Evolutionary conservation across 1,140 invertebrate genomes (phyloP), one percentile per base, ranked within the genome.

Genomic region (Hylyphantes graminicola): DNA sequence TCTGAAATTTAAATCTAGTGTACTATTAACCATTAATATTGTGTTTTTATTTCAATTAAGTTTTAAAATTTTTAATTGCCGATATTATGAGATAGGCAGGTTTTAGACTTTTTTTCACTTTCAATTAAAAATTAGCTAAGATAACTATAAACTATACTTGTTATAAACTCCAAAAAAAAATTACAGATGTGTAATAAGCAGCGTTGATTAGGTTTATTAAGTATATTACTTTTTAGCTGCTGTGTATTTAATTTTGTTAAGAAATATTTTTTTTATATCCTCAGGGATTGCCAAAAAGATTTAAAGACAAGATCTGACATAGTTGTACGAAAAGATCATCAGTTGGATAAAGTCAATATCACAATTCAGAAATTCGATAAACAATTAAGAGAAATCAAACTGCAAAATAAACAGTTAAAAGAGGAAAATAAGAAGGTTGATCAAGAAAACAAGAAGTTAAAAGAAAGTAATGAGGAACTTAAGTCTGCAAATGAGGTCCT

Each of bases 261-360:
- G 35, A 5, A 1, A 35, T 5, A 5, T 2, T 2, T 35, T 35
- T 35, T 35, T 1, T 35, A 35, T 35, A 35, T 35, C 5, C 35
- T 7, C 51, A 80, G 77, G n/a, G 54, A 70, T 17, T 70, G 54
- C n/a, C 77, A 80, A 48, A 80, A 51, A 17, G 77, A 80, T 10
- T 59, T 80, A 15, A 68, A 70, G 61, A 13, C 54, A n/a, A 80
- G 59, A 50, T 17, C 21, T 80, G 77, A 80, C 17, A 50, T 70
- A 17, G 11, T 80, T 70, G 57, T 80, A 17, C 57, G 53, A 50
- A 80, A 80, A 65, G 77, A 80, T 48, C 64, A 70, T 10, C 65
- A 80, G 13, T 17, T 80, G 50, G 67, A 80, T 59, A 80, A 80
- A 70, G 7, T 80, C 35, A 35, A 70, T 57, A 13, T 17, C 13